Percentiles rank a stretch among this genome's conserved stretches.
phyloP scores from a whole-genome alignment of 2,113 vertebrate genomes.

The Cranoglanis bouderius region DNA sequence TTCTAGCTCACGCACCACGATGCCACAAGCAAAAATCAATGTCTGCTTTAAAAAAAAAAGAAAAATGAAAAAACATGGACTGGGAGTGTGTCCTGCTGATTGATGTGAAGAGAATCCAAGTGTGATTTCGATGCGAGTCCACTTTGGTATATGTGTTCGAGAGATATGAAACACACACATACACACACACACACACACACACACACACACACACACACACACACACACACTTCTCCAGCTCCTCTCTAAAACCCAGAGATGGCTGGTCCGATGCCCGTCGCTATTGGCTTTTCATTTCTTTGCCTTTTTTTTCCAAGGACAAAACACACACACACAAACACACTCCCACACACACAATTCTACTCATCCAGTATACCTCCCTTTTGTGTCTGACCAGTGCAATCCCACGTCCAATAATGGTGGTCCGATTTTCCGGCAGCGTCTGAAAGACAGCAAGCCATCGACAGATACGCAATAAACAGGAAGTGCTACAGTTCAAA shows the following conservation, averaged over 20 bases:
- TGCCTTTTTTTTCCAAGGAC: constrained; percentile 26
- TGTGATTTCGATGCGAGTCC: constrained; percentile 35
- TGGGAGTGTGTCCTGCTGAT: constrained; percentile 24
- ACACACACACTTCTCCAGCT: constrained; percentile 14
- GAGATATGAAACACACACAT: constrained; percentile 35
- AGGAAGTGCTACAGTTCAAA: background rate
- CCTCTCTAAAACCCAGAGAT: constrained; percentile 15
- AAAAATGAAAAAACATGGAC: background rate
- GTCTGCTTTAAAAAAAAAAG: background rate
- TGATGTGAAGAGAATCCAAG: constrained; percentile 35
- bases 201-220: constrained; percentile 32
- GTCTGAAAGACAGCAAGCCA: background rate
- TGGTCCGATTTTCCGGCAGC: background rate
- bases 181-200: constrained; percentile 35
- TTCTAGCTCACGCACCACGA: no score
- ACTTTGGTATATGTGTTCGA: constrained; percentile 20
- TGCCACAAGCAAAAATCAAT: background rate
- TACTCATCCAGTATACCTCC: background rate
- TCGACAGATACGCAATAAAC: background rate
- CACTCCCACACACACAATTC: constrained; percentile 4
- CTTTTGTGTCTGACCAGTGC: background rate
- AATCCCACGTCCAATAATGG: background rate
- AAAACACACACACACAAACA: constrained; percentile 14
- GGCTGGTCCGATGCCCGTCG: constrained; percentile 32
- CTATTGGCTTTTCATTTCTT: constrained; percentile 43